Percentiles rank a stretch among this genome's conserved stretches.
Evolutionary conservation across 2,797 vertebrate genomes (phyloP).

Genomic region (Corythornis leucogaster): DNA sequence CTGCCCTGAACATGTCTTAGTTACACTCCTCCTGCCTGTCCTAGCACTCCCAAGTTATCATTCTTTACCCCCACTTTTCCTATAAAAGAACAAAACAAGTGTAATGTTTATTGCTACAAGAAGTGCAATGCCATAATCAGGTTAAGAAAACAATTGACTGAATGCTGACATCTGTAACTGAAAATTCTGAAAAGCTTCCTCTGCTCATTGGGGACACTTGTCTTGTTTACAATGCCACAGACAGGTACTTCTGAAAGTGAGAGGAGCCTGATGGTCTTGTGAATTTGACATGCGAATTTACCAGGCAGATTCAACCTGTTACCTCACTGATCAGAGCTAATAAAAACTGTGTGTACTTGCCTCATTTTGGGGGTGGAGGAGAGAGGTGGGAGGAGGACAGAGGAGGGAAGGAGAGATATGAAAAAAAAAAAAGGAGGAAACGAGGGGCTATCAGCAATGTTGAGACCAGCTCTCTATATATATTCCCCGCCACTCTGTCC

Average conservation of each 20-base stretch:
- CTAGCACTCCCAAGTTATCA: neutral
- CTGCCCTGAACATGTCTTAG: neutral
- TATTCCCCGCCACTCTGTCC: neutral
- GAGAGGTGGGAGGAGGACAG: no score
- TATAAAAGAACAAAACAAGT: neutral
- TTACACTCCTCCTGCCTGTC: neutral
- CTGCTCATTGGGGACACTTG: neutral
- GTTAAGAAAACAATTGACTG: constrained; percentile 14
- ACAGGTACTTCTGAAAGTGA: neutral
- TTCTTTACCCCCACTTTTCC: neutral
- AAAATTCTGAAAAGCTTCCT: constrained; percentile 29
- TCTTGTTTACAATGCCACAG: neutral
- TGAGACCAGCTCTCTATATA: neutral
- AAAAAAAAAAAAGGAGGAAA: neutral
- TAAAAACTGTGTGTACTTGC: neutral
- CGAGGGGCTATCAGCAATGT: neutral
- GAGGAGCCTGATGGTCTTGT: neutral
- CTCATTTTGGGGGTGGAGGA: neutral
- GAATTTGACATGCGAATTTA: neutral
- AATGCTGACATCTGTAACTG: neutral
- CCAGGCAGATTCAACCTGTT: neutral
- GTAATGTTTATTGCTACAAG: neutral
- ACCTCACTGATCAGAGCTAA: neutral
- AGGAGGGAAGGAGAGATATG: neutral
- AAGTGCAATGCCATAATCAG: neutral